A percentile compares a stretch with the other conserved stretches of the same genome.
Evolutionary conservation across 2,797 vertebrate species (phyloP).

Genomic region (Vireo griseus): DNA sequence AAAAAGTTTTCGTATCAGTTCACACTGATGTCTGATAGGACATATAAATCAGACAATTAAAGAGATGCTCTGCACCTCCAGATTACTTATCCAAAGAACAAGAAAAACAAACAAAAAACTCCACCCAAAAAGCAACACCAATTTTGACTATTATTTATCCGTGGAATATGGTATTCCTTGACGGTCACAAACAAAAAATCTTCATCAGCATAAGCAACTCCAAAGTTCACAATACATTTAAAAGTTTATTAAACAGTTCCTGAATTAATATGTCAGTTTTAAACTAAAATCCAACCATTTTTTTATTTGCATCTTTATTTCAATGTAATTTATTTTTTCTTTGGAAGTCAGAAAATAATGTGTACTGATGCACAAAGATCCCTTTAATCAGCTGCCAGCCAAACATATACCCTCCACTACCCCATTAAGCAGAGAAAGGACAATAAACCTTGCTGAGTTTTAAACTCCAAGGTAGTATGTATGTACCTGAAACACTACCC

Average conservation of each 20-base stretch:
- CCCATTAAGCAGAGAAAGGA: neutral
- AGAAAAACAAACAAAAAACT: neutral
- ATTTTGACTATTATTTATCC: neutral
- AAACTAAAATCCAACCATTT: fast-evolving
- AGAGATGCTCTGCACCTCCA: neutral
- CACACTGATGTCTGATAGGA: neutral
- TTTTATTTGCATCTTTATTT: neutral
- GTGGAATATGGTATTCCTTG: neutral
- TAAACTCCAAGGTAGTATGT: neutral
- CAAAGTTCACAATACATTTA: neutral
- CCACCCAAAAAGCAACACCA: neutral
- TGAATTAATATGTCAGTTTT: neutral
- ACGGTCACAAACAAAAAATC: neutral
- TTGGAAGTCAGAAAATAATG: neutral
- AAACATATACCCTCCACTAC: neutral
- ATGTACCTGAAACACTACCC: neutral
- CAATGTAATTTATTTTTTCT: neutral
- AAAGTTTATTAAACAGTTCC: neutral
- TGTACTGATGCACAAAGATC: neutral
- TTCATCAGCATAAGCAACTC: neutral
- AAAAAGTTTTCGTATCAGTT: neutral
- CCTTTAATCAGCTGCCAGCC: neutral
- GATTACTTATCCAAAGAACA: neutral
- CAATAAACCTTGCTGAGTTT: neutral
- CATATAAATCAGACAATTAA: neutral